A percentile compares a stretch with the other conserved stretches of the same genome.
Evolutionary conservation across 2,113 vertebrate species (phyloP).

Genomic region (Coracopsis vasa): DNA sequence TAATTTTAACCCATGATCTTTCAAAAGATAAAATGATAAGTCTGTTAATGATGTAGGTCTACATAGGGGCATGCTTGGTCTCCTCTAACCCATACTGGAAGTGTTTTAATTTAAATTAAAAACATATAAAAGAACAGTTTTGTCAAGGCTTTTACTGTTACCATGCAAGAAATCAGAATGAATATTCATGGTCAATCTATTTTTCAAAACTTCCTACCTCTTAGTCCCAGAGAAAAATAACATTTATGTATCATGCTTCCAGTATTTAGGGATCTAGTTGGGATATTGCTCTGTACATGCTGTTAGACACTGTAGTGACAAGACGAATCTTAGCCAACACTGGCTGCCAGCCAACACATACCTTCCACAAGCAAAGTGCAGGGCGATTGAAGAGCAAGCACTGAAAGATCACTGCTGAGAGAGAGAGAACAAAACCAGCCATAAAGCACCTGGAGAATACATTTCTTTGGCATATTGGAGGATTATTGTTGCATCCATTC

Average conservation of each 20-base stretch:
- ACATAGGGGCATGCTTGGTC: rapidly evolving
- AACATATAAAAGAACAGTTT: background rate
- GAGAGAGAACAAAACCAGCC: slow-evolving; percentile 58
- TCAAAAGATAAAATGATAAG: background rate
- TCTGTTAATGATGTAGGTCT: background rate
- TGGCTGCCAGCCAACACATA: slow-evolving; percentile 71
- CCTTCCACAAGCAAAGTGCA: slow-evolving; percentile 74
- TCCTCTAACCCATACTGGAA: background rate
- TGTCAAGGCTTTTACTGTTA: background rate
- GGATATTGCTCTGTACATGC: slow-evolving; percentile 75
- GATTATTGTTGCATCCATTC: background rate
- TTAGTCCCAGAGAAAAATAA: background rate
- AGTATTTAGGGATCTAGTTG: slow-evolving; percentile 75
- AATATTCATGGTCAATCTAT: background rate
- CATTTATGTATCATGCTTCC: slow-evolving; percentile 48
- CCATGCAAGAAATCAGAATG: background rate
- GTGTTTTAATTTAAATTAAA: background rate
- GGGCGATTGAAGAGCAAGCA: slow-evolving; percentile 72
- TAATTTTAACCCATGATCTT: background rate
- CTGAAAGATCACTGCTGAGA: background rate
- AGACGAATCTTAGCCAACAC: slow-evolving; percentile 64
- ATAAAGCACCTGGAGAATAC: slow-evolving; percentile 30
- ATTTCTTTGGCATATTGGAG: slow-evolving; percentile 15
- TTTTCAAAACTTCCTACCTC: slow-evolving; percentile 50
- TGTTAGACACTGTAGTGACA: slow-evolving; percentile 76